phyloP scores from a whole-genome alignment of 1,140 invertebrate species.

The Homarus americanus region DNA sequence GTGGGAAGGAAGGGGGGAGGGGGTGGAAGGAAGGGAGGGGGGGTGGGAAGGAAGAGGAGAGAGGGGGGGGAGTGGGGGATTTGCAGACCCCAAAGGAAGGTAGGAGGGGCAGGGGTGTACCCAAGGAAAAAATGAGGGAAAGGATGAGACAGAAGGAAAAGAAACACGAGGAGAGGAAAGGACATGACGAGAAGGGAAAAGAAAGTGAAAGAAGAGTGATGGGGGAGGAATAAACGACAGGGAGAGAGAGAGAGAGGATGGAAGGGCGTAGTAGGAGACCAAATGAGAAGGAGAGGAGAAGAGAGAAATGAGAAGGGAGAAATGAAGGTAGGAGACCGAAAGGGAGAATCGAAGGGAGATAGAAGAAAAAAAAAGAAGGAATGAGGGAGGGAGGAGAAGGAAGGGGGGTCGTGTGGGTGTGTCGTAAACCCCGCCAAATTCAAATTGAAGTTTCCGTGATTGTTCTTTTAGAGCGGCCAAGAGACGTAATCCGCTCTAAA shows the following conservation, averaged over 20 bases:
- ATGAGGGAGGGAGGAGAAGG: background rate
- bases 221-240: background rate
- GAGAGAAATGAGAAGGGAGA: background rate
- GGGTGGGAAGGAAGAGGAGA: background rate
- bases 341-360: background rate
- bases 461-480: constrained; percentile 58
- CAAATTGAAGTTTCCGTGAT: constrained; percentile 70
- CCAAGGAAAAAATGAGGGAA: background rate
- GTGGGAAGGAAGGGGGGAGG: background rate
- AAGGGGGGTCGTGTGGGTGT: background rate
- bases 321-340: background rate
- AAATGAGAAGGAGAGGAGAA: background rate
- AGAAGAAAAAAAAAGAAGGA: background rate
- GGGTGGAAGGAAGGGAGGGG: background rate
- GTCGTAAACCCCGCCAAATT: constrained; percentile 68
- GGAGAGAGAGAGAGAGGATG: background rate
- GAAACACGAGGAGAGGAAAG: background rate
- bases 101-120: background rate
- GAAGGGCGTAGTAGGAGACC: background rate
- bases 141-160: background rate
- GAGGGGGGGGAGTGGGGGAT: background rate
- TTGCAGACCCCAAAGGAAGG: too few relatives aligned
- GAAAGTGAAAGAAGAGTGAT: background rate
- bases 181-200: background rate
- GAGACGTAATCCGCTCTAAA: constrained; percentile 27